Evolutionary conservation across 2,113 vertebrate genomes (phyloP).

Genomic region (Elephantulus edwardii): DNA sequence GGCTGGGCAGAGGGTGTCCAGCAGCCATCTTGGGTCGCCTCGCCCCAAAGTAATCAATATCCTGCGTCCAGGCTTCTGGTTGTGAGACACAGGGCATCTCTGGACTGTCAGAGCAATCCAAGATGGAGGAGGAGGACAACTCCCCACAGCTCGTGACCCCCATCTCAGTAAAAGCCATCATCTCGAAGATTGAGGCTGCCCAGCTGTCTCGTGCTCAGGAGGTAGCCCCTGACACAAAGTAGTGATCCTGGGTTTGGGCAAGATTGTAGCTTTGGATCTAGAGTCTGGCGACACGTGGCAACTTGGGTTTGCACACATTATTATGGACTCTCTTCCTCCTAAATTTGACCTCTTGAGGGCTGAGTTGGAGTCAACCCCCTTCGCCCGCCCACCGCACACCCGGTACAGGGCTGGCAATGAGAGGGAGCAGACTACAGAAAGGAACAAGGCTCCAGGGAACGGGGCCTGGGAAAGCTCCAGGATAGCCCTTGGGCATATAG

Average conservation of each 20-base stretch:
- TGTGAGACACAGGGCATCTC: slow-evolving; percentile 3
- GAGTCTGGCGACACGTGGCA: neutral
- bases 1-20: neutral
- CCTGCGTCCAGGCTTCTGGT: neutral
- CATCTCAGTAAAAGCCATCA: slow-evolving; percentile 57
- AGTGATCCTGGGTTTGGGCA: neutral
- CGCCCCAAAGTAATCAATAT: slow-evolving; percentile 12
- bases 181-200: slow-evolving; percentile 71
- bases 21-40: neutral
- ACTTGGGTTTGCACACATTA: slow-evolving; percentile 2
- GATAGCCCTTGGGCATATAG: neutral
- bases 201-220: slow-evolving; percentile 69
- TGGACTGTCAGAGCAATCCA: slow-evolving; percentile 33
- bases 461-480: neutral
- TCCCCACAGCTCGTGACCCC: slow-evolving; percentile 54
- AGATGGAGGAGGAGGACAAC: slow-evolving; percentile 62
- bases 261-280: slow-evolving; percentile 7
- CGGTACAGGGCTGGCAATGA: neutral
- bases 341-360: neutral
- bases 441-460: neutral
- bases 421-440: neutral
- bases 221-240: slow-evolving; percentile 55
- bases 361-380: neutral
- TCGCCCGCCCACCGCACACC: too few species aligned
- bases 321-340: neutral